phyloP scores from a whole-genome alignment of 2,113 vertebrate genomes.

The Lepisosteus oculatus region DNA sequence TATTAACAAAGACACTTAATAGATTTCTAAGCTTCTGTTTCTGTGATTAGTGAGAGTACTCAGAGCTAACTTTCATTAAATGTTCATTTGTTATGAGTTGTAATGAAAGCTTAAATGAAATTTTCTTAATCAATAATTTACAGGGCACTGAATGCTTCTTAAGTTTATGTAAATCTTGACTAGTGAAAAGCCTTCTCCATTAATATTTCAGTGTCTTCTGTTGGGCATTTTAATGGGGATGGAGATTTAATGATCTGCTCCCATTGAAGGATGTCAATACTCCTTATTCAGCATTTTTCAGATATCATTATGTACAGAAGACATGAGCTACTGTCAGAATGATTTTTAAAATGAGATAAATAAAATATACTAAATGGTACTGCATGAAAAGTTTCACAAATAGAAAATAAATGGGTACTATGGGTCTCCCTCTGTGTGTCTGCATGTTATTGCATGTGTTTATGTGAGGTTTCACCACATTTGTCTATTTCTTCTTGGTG shows the following conservation, averaged over 20 bases:
- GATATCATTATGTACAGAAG: too few species aligned
- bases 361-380: too few species aligned
- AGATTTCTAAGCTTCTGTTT: too few species aligned
- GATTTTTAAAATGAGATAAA: too few species aligned
- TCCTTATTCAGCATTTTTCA: conserved; percentile 13
- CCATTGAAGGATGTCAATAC: conserved; percentile 57
- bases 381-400: too few species aligned
- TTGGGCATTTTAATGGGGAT: conserved; percentile 52
- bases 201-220: conserved; percentile 58
- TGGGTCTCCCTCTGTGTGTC: too few species aligned
- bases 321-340: background rate
- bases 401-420: too few species aligned
- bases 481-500: too few species aligned
- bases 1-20: too few species aligned
- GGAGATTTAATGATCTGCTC: conserved; percentile 51
- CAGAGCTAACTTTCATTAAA: conserved; percentile 50
- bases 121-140: conserved; percentile 65
- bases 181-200: conserved; percentile 50
- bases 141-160: conserved; percentile 42
- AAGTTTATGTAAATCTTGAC: conserved; percentile 51
- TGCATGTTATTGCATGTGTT: too few species aligned
- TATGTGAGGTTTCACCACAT: too few species aligned
- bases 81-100: conserved; percentile 48
- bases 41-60: conserved; percentile 43
- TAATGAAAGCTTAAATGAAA: conserved; percentile 58